phyloP scores from a whole-genome alignment of 2,797 vertebrate species.

The Hyperoplus lanceolatus region DNA sequence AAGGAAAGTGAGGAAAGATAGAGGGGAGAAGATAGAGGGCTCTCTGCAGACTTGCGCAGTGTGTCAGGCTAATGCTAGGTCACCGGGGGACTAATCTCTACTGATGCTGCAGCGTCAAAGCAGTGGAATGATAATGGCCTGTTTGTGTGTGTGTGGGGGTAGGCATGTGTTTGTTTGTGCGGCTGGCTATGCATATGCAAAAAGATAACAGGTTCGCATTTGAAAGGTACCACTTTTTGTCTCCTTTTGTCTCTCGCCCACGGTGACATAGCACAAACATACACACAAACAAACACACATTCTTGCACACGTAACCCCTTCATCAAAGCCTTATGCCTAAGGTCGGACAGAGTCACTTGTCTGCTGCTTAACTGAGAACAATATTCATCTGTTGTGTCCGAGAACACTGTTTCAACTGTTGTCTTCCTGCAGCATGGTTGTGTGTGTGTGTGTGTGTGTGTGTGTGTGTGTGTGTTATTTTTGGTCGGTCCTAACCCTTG shows the following conservation, averaged over 20 bases:
- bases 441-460: conserved; percentile 15
- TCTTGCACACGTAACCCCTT: conserved; percentile 15
- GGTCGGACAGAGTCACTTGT: conserved; percentile 56
- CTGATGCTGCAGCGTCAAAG: conserved; percentile 71
- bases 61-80: conserved; percentile 73
- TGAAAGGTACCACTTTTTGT: conserved; percentile 50
- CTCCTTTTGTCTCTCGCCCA: conserved; percentile 19
- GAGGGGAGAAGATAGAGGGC: conserved; percentile 64
- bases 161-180: conserved; percentile 60
- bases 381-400: conserved; percentile 67
- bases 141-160: conserved; percentile 59
- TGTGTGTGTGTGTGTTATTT: conserved; percentile 16
- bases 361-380: conserved; percentile 60
- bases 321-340: conserved; percentile 22
- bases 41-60: conserved; percentile 78
- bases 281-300: conserved; percentile 24
- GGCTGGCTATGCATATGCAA: conserved; percentile 57
- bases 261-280: conserved; percentile 12
- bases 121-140: conserved; percentile 79
- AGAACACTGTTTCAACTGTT: conserved; percentile 57
- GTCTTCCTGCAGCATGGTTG: conserved; percentile 37
- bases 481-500: conserved; percentile 16
- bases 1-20: conserved; percentile 53
- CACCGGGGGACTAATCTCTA: conserved; percentile 72
- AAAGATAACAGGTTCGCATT: conserved; percentile 37